Conservation (phyloP, 2,797 vertebrate genomes). For the Hypotaenidia philippensis region DNA sequence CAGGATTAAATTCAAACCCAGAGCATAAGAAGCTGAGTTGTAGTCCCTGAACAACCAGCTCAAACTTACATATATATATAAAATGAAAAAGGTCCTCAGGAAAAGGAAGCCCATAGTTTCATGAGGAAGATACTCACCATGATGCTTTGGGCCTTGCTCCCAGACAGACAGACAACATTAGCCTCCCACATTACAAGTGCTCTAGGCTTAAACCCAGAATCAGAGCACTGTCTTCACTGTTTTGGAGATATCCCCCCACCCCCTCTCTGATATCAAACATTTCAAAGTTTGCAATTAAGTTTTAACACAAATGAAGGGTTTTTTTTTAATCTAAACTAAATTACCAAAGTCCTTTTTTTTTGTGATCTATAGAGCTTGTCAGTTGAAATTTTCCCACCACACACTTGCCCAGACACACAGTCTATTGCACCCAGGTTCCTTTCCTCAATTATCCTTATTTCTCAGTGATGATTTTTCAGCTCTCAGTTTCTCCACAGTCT, state of each 20-base stretch:
- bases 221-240: rapidly evolving
- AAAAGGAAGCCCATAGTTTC: neutral
- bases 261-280: neutral
- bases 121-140: neutral
- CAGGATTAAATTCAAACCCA: neutral
- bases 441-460: neutral
- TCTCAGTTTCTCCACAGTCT: neutral
- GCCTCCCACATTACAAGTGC: neutral
- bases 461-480: neutral
- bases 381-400: neutral
- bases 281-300: neutral
- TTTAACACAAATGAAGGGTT: neutral
- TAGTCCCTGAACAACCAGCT: neutral
- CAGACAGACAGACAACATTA: neutral
- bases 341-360: neutral
- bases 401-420: neutral
- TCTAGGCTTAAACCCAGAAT: neutral
- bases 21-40: neutral
- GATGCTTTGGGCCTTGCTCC: neutral
- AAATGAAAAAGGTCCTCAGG: neutral
- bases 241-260: neutral
- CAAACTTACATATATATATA: neutral
- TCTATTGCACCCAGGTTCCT: neutral
- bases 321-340: neutral
- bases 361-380: neutral